Percentiles rank a stretch among this genome's conserved stretches.
phyloP scores from a whole-genome alignment of 2,888 invertebrate genomes.

The Tridacna crocea region DNA sequence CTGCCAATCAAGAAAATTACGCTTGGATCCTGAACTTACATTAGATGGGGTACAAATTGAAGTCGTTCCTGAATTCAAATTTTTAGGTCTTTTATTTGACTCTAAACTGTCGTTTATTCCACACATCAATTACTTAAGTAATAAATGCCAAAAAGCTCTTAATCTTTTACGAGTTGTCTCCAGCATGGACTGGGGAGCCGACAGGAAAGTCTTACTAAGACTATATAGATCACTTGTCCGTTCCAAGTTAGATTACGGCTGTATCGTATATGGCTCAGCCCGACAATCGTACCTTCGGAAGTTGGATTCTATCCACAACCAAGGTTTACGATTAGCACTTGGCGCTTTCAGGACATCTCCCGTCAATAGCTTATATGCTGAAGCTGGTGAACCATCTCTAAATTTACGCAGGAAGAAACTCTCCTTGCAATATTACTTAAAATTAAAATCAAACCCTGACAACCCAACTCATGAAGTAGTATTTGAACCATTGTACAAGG shows the following conservation, averaged over 20 bases:
- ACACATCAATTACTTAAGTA: constrained; percentile 37
- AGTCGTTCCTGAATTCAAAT: constrained; percentile 42
- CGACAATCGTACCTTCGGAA: constrained; percentile 40
- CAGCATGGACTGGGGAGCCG: constrained; percentile 43
- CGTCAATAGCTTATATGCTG: constrained; percentile 36
- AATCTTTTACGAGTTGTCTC: constrained; percentile 48
- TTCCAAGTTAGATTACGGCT: constrained; percentile 55
- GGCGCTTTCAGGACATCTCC: constrained; percentile 40
- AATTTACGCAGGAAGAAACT: constrained; percentile 18
- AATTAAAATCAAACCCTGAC: constrained; percentile 14
- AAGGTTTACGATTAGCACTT: constrained; percentile 45
- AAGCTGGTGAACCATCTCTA: constrained; percentile 36
- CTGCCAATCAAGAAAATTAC: constrained; percentile 29
- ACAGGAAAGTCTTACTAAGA: constrained; percentile 27
- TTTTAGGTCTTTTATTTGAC: constrained; percentile 55
- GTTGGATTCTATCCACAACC: constrained; percentile 53
- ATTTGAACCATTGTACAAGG: constrained; percentile 15
- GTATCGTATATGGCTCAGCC: constrained; percentile 49
- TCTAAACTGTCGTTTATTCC: constrained; percentile 44
- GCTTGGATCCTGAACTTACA: constrained; percentile 32
- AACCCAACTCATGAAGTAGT: constrained; percentile 18
- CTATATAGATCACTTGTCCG: constrained; percentile 41
- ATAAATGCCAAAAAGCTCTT: constrained; percentile 46
- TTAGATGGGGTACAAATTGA: constrained; percentile 27
- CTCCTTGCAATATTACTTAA: constrained; percentile 24